Evolutionary conservation across 2,888 invertebrate genomes (phyloP), one percentile per base, ranked within the genome.

Genomic region (Harpalus rufipes): DNA sequence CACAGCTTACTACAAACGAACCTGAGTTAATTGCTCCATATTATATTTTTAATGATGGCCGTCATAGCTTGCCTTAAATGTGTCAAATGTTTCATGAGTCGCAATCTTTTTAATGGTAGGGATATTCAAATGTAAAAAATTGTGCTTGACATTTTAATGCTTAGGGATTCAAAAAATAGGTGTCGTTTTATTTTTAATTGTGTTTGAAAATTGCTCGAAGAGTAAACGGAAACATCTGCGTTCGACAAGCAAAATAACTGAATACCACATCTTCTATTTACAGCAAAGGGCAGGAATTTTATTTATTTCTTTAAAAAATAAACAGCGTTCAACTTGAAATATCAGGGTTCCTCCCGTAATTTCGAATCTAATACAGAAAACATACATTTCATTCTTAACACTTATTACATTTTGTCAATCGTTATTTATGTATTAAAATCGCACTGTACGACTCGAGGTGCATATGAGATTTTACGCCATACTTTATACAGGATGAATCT

Each of bases 1-100:
- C 72, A 74, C n/a, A 41, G 72, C 44, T 74, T 44, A 44, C 41
- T 16, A 7, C 18, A 44, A 74, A 74, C 44, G 44, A 74, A 74
- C 10, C 41, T 10, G 41, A 18, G 44, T 74, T 74, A 44, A 74
- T 74, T 74, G 72, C 72, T 44, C 8, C 44, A 44, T 74, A 41
- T 74, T 44, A 44, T 74, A 41, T 41, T 74, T 74, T 74, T 74
- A 74, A 74, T 74, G 68, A 68, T 39, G 68, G 32, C 18, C 8
- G 63, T 12, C 12, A 12, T 10, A 12, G 10, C 44, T 10, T 51
- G 2, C 12, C 44, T 51, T 51, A 51, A 51, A 51, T 12, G 44
- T 51, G 44, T 51, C 10, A 51, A 51, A 51, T 12, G 44, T 51
- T 51, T 12, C 10, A 51, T 51, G 8, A 12, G 10, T 10, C 5